Percentiles rank a stretch among this genome's conserved stretches.
phyloP scores from a whole-genome alignment of 2,888 invertebrate species.

The Catonia carolina region DNA sequence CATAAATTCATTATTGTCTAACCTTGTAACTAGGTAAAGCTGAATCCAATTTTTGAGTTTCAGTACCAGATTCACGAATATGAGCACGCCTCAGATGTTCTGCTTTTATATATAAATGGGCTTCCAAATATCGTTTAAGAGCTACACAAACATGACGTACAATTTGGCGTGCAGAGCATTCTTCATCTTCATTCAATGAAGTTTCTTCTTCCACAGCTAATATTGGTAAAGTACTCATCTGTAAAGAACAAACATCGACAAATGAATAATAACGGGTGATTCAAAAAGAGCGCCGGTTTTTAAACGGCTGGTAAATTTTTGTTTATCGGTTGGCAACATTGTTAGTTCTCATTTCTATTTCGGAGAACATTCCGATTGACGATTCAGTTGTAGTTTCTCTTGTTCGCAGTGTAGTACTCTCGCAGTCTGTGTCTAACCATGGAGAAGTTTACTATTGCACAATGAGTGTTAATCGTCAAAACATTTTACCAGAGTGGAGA shows the following conservation, averaged over 20 bases:
- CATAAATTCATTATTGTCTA: constrained; percentile 20
- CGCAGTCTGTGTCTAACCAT: too few species aligned
- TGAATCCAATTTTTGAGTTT: constrained; percentile 25
- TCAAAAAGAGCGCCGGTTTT: too few species aligned
- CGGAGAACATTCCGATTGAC: too few species aligned
- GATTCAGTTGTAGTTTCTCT: too few species aligned
- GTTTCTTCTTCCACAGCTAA: constrained; percentile 63
- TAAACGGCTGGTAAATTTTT: too few species aligned
- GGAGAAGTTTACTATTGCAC: too few species aligned
- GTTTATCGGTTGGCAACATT: too few species aligned
- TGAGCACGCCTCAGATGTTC: constrained; percentile 54
- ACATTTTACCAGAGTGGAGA: too few species aligned
- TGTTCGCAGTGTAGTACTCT: too few species aligned
- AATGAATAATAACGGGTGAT: too few species aligned
- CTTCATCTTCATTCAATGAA: constrained; percentile 72
- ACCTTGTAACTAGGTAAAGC: constrained; percentile 45
- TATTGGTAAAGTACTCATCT: constrained; percentile 82
- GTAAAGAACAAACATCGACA: constrained; percentile 30
- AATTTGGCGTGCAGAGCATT: constrained; percentile 83
- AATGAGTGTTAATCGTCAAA: too few species aligned
- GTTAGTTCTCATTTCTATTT: too few species aligned
- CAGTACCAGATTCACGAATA: constrained; percentile 27
- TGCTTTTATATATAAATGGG: constrained; percentile 76
- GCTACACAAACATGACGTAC: constrained; percentile 87
- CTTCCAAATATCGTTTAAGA: constrained; percentile 83